phyloP scores from a whole-genome alignment of 1,140 invertebrate species.

The Eubasilissa regina region DNA sequence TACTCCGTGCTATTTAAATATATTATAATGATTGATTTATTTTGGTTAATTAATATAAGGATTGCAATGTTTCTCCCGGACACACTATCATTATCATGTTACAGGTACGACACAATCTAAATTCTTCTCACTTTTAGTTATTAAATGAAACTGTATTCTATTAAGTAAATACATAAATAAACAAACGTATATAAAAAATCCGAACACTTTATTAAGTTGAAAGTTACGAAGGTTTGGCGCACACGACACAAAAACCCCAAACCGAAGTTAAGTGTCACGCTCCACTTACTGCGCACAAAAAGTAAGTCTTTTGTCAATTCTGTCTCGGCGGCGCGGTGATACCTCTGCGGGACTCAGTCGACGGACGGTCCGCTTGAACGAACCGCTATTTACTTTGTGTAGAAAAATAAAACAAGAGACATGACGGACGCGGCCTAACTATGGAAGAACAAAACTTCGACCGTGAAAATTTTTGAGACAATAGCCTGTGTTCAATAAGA shows the following conservation, averaged over 20 bases:
- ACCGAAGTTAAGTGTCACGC: slow-evolving; percentile 44
- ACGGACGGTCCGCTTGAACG: not conserved
- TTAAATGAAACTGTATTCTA: not conserved
- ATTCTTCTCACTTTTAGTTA: too few relatives aligned
- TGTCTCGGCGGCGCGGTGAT: slow-evolving; percentile 19
- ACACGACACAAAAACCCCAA: slow-evolving; percentile 7
- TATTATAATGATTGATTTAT: too few relatives aligned
- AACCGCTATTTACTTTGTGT: slow-evolving; percentile 40
- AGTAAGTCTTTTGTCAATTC: slow-evolving; percentile 48
- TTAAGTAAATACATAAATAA: not conserved
- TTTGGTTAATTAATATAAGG: too few relatives aligned
- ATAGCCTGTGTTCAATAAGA: not conserved
- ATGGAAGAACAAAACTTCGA: slow-evolving; percentile 36
- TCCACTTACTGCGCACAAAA: slow-evolving; percentile 44
- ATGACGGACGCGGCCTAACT: slow-evolving; percentile 5
- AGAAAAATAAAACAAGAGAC: slow-evolving; percentile 40
- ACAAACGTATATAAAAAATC: not conserved
- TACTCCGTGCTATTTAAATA: too few relatives aligned
- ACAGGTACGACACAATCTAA: too few relatives aligned
- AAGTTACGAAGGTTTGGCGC: slow-evolving; percentile 25
- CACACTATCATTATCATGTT: too few relatives aligned
- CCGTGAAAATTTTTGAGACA: slow-evolving; percentile 42
- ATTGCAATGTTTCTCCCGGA: too few relatives aligned
- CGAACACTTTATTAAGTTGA: slow-evolving; percentile 1
- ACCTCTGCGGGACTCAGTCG: too few relatives aligned